Evolutionary conservation across 1,140 invertebrate genomes (phyloP).

Genomic region (Eurosta solidaginis): DNA sequence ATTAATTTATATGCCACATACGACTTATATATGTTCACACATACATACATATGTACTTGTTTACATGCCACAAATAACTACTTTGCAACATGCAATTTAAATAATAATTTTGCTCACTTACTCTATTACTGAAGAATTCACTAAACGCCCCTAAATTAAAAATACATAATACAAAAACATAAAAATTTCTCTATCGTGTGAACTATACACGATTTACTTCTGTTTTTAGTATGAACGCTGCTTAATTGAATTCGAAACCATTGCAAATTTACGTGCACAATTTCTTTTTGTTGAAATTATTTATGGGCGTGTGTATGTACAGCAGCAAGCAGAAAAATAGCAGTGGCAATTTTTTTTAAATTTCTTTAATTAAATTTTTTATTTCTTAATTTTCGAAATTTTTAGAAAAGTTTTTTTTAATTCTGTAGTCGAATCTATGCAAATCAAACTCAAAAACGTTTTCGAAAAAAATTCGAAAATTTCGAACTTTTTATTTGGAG

Average conservation of each 20-base stretch:
- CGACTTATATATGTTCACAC: background rate
- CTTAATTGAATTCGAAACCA: slow-evolving; percentile 11
- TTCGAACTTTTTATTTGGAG: too few species aligned
- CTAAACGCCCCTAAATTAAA: background rate
- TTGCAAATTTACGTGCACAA: slow-evolving; percentile 1
- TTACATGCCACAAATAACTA: slow-evolving; percentile 12
- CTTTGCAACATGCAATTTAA: background rate
- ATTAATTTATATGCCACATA: background rate
- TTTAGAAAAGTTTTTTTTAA: too few species aligned
- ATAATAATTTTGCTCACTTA: background rate
- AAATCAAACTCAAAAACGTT: too few species aligned
- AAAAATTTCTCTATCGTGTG: background rate
- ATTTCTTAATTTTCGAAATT: too few species aligned
- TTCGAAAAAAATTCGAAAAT: too few species aligned
- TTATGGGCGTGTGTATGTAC: too few species aligned
- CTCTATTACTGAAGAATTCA: background rate
- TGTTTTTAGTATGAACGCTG: background rate
- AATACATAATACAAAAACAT: background rate
- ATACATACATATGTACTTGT: background rate
- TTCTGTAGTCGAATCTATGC: too few species aligned
- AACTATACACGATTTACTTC: background rate
- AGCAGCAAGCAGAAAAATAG: too few species aligned
- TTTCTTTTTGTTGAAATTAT: background rate
- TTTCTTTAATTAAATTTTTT: too few species aligned
- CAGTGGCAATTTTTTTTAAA: too few species aligned